Evolutionary conservation across 2,113 vertebrate species (phyloP).

Genomic region (Ameiurus melas): DNA sequence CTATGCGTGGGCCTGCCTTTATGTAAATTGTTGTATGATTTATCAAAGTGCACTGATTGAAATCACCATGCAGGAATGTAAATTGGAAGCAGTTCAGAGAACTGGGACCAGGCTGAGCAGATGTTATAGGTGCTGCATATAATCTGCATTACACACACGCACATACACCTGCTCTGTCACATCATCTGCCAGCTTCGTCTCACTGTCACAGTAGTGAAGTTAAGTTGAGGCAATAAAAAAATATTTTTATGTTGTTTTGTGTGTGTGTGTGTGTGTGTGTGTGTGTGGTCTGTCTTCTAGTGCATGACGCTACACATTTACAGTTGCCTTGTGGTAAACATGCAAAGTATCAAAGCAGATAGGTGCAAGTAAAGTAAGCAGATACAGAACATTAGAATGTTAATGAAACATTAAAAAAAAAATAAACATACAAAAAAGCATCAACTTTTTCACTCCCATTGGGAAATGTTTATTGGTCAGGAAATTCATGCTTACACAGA

Average conservation of each 20-base stretch:
- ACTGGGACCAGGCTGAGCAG: conserved; percentile 46
- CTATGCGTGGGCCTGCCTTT: conserved; percentile 53
- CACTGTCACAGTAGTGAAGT: background rate
- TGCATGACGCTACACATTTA: background rate
- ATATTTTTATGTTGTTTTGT: background rate
- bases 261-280: conserved; percentile 5
- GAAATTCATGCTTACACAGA: background rate
- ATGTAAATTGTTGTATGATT: conserved; percentile 61
- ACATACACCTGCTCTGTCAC: conserved; percentile 44
- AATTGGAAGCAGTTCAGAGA: conserved; percentile 68
- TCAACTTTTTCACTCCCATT: background rate
- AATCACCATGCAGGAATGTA: conserved; percentile 67
- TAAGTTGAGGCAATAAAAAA: background rate
- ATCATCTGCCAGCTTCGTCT: conserved; percentile 48
- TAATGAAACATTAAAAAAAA: conserved; percentile 13
- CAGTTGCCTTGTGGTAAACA: conserved; percentile 8
- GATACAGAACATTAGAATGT: background rate
- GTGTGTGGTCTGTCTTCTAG: background rate
- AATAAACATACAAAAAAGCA: background rate
- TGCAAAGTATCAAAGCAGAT: conserved; percentile 22
- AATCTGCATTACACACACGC: conserved; percentile 46
- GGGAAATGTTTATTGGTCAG: conserved; percentile 43
- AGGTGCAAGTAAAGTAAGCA: background rate
- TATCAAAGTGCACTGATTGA: conserved; percentile 66
- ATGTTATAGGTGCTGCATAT: conserved; percentile 55